Evolutionary conservation across 2,888 invertebrate genomes (phyloP).

Genomic region (Drosophila neutralis): DNA sequence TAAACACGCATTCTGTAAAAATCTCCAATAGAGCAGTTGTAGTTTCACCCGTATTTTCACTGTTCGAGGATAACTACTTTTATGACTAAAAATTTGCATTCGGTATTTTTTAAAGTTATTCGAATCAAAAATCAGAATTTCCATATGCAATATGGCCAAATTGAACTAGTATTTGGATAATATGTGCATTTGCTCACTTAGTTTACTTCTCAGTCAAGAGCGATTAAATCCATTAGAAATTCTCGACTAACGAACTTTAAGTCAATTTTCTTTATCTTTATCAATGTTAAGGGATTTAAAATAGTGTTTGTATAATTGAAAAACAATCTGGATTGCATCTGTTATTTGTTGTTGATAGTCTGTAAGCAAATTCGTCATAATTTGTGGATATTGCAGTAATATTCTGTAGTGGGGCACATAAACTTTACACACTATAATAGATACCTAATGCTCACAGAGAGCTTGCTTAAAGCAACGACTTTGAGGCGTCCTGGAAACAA

Average conservation of each 20-base stretch:
- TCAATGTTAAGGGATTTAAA: background rate
- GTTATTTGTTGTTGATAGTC: background rate
- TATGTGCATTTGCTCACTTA: background rate
- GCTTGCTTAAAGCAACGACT: background rate
- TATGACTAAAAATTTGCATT: background rate
- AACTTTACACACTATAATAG: background rate
- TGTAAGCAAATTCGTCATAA: background rate
- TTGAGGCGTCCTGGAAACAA: background rate
- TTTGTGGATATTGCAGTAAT: background rate
- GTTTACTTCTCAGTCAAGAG: background rate
- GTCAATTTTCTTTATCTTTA: background rate
- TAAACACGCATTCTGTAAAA: no score
- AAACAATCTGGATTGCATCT: background rate
- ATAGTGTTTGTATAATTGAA: background rate
- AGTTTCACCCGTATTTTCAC: background rate
- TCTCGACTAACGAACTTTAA: background rate
- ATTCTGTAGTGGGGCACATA: background rate
- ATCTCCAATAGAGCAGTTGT: no score
- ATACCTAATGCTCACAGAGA: background rate
- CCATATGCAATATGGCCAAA: background rate
- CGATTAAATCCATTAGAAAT: background rate
- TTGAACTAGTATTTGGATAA: background rate
- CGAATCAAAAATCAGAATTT: background rate
- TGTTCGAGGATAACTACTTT: background rate
- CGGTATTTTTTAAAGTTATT: background rate